These are phyloP conservation scores for Balanococcus diminutus DNA, from an alignment of 2,888 invertebrate species.

Conservation along the genomic window DNA sequence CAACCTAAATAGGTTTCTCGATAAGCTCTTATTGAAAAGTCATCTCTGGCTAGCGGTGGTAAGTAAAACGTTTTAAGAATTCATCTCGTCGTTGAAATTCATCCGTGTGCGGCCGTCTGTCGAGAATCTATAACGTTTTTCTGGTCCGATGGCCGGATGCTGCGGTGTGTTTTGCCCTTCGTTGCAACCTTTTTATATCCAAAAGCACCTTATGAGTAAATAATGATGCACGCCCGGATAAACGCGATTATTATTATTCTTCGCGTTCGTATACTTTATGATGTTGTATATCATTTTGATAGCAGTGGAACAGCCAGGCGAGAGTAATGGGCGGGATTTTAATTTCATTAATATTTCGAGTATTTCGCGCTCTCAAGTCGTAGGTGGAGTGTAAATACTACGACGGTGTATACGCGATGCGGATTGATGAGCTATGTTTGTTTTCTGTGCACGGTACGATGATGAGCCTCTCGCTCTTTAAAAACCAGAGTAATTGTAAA, in stretches of 20 bases:
- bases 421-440: background rate
- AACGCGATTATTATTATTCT: conserved; percentile 5
- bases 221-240: conserved; percentile 11
- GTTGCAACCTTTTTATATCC: background rate
- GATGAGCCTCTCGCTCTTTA: too few relatives aligned
- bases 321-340: conserved; percentile 1
- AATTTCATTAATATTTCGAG: conserved; percentile 11
- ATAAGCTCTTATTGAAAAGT: background rate
- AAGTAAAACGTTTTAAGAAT: background rate
- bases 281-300: conserved; percentile 11
- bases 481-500: too few relatives aligned
- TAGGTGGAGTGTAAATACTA: background rate
- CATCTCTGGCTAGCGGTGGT: too few relatives aligned
- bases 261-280: background rate
- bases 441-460: too few relatives aligned
- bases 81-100: background rate
- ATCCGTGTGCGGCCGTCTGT: background rate
- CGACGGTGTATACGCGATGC: background rate
- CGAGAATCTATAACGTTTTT: background rate
- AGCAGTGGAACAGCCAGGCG: background rate
- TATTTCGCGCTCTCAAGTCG: background rate
- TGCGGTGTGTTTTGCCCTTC: background rate
- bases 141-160: background rate
- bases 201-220: conserved; percentile 5
- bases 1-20: too few relatives aligned